These are phyloP conservation scores for Mesitornis unicolor DNA, from an alignment of 2,113 vertebrate species.

Conservation along the genomic window DNA sequence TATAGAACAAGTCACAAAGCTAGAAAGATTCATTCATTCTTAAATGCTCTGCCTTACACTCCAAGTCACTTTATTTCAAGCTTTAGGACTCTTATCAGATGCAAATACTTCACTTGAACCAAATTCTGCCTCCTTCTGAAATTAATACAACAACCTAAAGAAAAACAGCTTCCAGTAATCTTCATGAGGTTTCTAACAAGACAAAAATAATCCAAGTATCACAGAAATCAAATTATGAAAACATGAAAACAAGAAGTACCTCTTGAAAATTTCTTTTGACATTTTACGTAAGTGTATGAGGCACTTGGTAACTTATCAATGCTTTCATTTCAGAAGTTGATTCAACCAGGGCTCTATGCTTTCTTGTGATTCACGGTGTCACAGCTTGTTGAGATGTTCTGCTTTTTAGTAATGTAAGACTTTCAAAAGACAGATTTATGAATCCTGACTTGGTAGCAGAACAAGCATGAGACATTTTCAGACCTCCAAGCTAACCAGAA, in stretches of 20 bases:
- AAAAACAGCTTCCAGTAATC: neutral
- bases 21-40: neutral
- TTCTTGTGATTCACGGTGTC: neutral
- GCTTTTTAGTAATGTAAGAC: neutral
- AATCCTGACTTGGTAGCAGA: neutral
- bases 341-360: neutral
- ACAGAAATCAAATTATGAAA: neutral
- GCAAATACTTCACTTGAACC: neutral
- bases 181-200: fast-evolving
- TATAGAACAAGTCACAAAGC: neutral
- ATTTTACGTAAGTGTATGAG: neutral
- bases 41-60: neutral
- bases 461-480: neutral
- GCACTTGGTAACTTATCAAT: neutral
- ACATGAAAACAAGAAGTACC: neutral
- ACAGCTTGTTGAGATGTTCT: neutral
- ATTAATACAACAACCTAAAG: neutral
- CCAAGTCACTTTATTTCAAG: neutral
- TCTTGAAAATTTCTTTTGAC: neutral
- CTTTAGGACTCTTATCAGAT: neutral
- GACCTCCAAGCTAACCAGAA: neutral
- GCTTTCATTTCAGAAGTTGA: neutral
- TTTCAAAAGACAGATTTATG: neutral
- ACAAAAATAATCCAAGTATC: neutral
- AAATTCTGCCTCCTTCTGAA: neutral